Conservation (phyloP, 2,113 vertebrate species). For the Xenopus laevis region DNA sequence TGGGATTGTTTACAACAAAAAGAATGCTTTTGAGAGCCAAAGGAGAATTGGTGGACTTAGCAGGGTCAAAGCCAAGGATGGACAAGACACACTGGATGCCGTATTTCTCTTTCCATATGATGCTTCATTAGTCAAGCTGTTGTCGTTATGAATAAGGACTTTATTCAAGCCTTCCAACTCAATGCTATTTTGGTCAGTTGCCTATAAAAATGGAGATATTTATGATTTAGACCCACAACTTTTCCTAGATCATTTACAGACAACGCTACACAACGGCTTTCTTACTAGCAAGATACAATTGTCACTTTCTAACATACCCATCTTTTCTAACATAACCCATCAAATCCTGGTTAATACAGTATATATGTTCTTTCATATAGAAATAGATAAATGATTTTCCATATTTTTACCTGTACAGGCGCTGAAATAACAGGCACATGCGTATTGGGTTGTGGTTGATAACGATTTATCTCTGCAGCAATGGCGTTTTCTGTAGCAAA, state of each 20-base stretch:
- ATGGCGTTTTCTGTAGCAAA: constrained; percentile 52
- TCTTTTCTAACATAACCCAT: too few species aligned
- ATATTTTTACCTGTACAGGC: too few species aligned
- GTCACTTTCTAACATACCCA: too few species aligned
- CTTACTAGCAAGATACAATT: too few species aligned
- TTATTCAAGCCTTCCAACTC: too few species aligned
- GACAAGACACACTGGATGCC: not conserved
- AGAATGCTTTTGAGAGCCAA: constrained; percentile 3
- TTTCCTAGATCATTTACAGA: too few species aligned
- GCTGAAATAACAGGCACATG: too few species aligned
- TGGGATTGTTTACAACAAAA: not conserved
- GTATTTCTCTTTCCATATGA: not conserved
- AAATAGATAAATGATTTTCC: too few species aligned
- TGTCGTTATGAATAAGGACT: not conserved
- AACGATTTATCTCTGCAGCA: constrained; percentile 54
- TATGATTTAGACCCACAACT: too few species aligned
- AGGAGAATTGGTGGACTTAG: not conserved
- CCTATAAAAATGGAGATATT: not conserved
- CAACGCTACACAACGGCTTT: too few species aligned
- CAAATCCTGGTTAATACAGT: too few species aligned
- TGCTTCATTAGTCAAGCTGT: not conserved
- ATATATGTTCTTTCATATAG: too few species aligned
- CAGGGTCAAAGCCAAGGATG: not conserved
- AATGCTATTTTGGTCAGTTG: not conserved
- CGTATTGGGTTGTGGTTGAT: constrained; percentile 21